Evolutionary conservation across 2,888 invertebrate genomes (phyloP).

Genomic region (Druceiella hillmani): DNA sequence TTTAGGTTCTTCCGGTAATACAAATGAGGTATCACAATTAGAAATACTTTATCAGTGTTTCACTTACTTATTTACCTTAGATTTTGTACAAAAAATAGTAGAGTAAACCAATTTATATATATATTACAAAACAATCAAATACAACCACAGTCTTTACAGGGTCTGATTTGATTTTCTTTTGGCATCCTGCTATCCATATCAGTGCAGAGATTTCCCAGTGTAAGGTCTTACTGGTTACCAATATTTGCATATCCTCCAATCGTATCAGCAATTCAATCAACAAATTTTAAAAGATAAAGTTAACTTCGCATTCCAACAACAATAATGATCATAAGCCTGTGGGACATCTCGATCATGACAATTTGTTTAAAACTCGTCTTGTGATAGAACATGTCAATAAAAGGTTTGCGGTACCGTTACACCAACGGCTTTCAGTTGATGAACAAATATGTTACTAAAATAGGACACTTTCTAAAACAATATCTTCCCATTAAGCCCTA

Average conservation of each 20-base stretch:
- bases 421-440: slow-evolving; percentile 27
- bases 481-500: slow-evolving; percentile 28
- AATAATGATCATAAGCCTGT: slow-evolving; percentile 25
- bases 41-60: no score
- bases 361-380: slow-evolving; percentile 12
- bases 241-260: slow-evolving; percentile 24
- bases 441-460: slow-evolving; percentile 29
- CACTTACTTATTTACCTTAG: no score
- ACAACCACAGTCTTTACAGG: slow-evolving; percentile 16
- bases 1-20: slow-evolving; percentile 11
- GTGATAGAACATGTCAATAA: slow-evolving; percentile 5
- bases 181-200: slow-evolving; percentile 25
- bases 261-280: slow-evolving; percentile 25
- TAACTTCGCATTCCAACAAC: slow-evolving; percentile 26
- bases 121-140: slow-evolving; percentile 18
- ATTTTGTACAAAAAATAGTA: slow-evolving; percentile 13
- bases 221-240: slow-evolving; percentile 24
- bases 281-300: slow-evolving; percentile 25
- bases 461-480: slow-evolving; percentile 27
- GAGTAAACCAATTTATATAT: slow-evolving; percentile 17
- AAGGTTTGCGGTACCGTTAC: slow-evolving; percentile 27
- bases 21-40: no score
- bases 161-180: slow-evolving; percentile 20
- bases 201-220: slow-evolving; percentile 23
- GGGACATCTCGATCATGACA: slow-evolving; percentile 13